Evolutionary conservation across 92 coral and sea anemone genomes (phyloP), one percentile per base, ranked within the genome.

Genomic region (Palythoa grandis): DNA sequence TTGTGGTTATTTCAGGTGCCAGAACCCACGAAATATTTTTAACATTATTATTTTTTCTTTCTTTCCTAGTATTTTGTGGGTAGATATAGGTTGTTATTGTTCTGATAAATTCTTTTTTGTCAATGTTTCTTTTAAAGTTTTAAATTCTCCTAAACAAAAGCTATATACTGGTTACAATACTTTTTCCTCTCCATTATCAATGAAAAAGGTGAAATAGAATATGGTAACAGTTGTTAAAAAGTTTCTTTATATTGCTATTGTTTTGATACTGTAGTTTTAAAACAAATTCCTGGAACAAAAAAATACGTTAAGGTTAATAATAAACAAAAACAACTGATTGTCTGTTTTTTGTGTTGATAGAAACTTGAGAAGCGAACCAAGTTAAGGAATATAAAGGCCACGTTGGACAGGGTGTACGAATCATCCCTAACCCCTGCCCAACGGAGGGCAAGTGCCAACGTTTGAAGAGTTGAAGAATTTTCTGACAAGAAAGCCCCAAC

Each of bases 201-300:
- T n/a, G n/a, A n/a, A 53, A 53, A 10, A 53, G 13, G 10, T 10
- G 14, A 53, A 53, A 10, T 53, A 53, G 58, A 53, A 53, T 53
- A 53, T 53, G 58, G 58, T 53, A 11, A 2, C 14, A 53, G 58
- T 53, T 53, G 58, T 53, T 53, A 53, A 53, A 53, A 53, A 16
- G 58, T 53, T 53, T 67, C 72, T 67, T 67, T 67, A 73, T n/a
- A 73, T 39, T 17, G 77, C 54, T 73, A 73, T 47, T 73, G 13
- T 73, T 14, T 73, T 73, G 23, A 11, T n/a, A n/a, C n/a, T n/a
- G n/a, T n/a, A n/a, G n/a, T n/a, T n/a, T n/a, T n/a, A n/a, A n/a
- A n/a, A n/a, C n/a, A n/a, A n/a, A n/a, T n/a, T n/a, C n/a, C n/a
- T n/a, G n/a, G n/a, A 22, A 2, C 15, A 16, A 20, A 24, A 25